phyloP scores from a whole-genome alignment of 2,797 vertebrate species.

The Sternotherus odoratus region DNA sequence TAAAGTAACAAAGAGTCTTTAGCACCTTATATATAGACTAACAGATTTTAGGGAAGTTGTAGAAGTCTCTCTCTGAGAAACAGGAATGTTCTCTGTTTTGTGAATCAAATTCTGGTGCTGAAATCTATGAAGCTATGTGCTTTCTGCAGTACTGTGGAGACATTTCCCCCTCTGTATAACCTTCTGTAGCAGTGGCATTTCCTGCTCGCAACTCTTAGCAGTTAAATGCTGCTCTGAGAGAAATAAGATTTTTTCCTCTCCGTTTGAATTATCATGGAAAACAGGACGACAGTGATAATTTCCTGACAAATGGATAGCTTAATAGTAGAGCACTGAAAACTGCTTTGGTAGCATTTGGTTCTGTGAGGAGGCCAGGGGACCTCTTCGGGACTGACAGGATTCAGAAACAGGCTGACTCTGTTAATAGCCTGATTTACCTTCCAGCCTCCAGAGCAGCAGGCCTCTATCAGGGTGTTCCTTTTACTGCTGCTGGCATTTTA shows the following conservation, averaged over 20 bases:
- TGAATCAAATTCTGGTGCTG: neutral
- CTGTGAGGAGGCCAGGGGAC: neutral
- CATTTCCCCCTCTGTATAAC: neutral
- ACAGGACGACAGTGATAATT: neutral
- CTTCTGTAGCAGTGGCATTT: neutral
- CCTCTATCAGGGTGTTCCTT: neutral
- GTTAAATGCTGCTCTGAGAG: neutral
- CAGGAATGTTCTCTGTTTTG: neutral
- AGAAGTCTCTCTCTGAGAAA: neutral
- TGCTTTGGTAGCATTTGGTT: neutral
- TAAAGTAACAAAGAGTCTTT: no score
- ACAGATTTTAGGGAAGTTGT: neutral
- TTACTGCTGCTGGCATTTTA: neutral
- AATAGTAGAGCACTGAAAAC: neutral
- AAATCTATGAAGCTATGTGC: neutral
- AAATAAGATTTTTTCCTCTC: neutral
- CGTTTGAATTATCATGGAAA: neutral
- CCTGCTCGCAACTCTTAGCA: accelerated
- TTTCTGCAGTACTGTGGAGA: neutral
- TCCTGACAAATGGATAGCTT: neutral
- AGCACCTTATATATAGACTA: no score
- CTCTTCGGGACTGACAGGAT: neutral
- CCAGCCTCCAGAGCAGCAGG: neutral
- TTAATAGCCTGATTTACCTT: neutral
- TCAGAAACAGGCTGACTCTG: neutral